Conservation (phyloP, 1,140 invertebrate species). For the Drosophila auraria region DNA sequence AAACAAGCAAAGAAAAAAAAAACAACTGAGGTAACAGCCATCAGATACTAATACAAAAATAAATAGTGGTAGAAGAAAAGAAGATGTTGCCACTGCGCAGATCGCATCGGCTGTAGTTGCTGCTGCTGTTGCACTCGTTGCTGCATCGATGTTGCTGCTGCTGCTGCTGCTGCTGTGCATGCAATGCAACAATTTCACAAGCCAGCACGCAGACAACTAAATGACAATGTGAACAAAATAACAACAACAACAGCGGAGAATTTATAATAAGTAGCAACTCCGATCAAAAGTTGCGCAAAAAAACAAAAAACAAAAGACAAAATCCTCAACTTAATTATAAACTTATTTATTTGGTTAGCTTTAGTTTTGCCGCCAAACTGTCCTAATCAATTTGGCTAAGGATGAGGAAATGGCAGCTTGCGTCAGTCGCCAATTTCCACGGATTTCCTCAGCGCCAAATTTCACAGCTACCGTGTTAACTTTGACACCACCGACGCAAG, state of each 20-base stretch:
- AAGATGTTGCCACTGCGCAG: slow-evolving; percentile 69
- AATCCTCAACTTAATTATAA: slow-evolving; percentile 72
- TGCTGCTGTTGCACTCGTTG: slow-evolving; percentile 31
- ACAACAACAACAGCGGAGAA: slow-evolving; percentile 66
- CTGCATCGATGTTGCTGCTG: slow-evolving; percentile 15
- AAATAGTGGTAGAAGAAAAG: slow-evolving; percentile 69
- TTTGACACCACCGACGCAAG: slow-evolving; percentile 75
- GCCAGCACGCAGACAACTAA: slow-evolving; percentile 79
- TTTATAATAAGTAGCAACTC: slow-evolving; percentile 72
- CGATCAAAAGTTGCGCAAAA: slow-evolving; percentile 69
- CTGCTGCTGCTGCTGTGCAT: slow-evolving; percentile 42
- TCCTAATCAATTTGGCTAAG: slow-evolving; percentile 83
- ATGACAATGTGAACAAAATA: slow-evolving; percentile 80
- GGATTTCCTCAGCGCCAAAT: slow-evolving; percentile 79
- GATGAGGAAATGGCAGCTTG: slow-evolving; percentile 75
- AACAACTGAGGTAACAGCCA: slow-evolving; percentile 51
- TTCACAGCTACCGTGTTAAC: slow-evolving; percentile 83
- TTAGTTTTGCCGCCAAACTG: slow-evolving; percentile 56
- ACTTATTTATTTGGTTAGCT: slow-evolving; percentile 79
- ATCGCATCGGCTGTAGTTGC: slow-evolving; percentile 55
- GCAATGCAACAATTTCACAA: slow-evolving; percentile 82
- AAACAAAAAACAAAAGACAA: slow-evolving; percentile 34
- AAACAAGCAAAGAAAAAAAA: slow-evolving; percentile 24
- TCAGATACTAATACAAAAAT: slow-evolving; percentile 57
- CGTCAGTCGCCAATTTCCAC: slow-evolving; percentile 50